Conservation (phyloP, 2,797 vertebrate genomes). For the Strix occidentalis region DNA sequence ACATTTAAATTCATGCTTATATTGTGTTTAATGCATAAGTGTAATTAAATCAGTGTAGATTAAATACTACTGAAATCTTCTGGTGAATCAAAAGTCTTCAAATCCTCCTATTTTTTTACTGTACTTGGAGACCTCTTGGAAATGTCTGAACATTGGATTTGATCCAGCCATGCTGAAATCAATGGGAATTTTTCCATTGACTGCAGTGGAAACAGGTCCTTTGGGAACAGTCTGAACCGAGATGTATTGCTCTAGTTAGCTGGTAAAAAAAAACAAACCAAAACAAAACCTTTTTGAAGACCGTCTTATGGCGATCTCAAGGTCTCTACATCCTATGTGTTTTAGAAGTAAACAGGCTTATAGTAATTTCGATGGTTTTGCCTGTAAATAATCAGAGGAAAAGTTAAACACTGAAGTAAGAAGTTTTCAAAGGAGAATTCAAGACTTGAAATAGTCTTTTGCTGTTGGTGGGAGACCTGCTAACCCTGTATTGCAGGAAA, state of each 20-base stretch:
- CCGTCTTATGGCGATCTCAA: not conserved
- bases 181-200: constrained; percentile 32
- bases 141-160: constrained; percentile 31
- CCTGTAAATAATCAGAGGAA: not conserved
- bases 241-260: constrained; percentile 7
- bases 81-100: not conserved
- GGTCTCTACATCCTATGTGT: not conserved
- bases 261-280: not conserved
- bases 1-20: not conserved
- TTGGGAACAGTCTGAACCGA: constrained; percentile 23
- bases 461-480: not conserved
- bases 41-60: not conserved
- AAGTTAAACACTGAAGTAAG: not conserved
- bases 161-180: constrained; percentile 31
- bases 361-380: not conserved
- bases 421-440: not conserved
- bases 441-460: not conserved
- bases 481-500: constrained; percentile 3
- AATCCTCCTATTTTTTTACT: not conserved
- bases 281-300: not conserved
- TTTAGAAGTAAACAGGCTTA: not conserved
- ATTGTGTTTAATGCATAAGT: not conserved
- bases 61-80: not conserved
- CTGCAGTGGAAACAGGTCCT: constrained; percentile 13
- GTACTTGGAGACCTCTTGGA: not conserved